Evolutionary conservation across 2,797 vertebrate species (phyloP), one percentile per base, ranked within the genome.

Genomic region (Lithobates pipiens): DNA sequence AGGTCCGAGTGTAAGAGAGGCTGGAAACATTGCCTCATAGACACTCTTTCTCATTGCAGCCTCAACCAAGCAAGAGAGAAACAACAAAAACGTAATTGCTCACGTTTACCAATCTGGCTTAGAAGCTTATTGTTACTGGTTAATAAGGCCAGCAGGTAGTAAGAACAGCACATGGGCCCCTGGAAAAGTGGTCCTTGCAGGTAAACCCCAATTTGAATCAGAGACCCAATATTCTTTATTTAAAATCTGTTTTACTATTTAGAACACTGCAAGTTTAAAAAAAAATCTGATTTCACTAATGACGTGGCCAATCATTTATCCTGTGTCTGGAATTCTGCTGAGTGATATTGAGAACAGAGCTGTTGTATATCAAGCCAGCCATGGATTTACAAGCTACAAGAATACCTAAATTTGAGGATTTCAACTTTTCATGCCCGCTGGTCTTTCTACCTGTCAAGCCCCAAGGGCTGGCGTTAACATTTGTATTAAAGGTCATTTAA

Each of bases 21-120:
- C 93, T 88, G 93, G 94, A 93, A 93, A 94, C 94, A 93, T 87
- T 94, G 94, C 93, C 94, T 95, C 94, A 96, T 94, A 94, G 93
- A 95, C 93, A 94, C 94, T 91, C 92, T 94, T 93, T 93, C 94
- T 95, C 94, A 95, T 95, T 94, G 95, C 93, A 93, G 94, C 94
- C 93, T 95, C 94, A 95, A 95, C 94, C 96, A 96, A 95, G 94
- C 95, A 95, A 95, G 94, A 94, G 92, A 95, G 94, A 95, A 94
- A 96, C 94, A 95, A 96, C 94, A 96, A 93, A 93, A 93, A 95
- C 91, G 89, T 95, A 94, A 95, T 94, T 95, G 92, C 95, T 95
- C 93, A 93, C 94, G 92, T 93, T 93, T 94, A 92, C 94, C 93
- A 92, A 54, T 95, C 93, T 93, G 92, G 90, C 90, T 93, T 93